phyloP scores from a whole-genome alignment of 2,797 vertebrate genomes.

The Cichlasoma orientale region DNA sequence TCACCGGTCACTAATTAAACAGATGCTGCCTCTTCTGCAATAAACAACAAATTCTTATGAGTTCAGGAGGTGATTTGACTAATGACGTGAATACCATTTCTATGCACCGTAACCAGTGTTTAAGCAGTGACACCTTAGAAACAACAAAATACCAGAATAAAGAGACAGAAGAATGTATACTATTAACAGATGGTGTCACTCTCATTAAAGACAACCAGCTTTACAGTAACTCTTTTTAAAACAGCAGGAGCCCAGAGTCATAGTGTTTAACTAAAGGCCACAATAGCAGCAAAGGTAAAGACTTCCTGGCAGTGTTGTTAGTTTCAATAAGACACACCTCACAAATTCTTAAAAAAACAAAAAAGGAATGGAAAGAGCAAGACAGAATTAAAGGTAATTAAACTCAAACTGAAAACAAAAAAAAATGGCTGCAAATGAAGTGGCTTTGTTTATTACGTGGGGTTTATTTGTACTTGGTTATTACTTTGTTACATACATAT shows the following conservation, averaged over 20 bases:
- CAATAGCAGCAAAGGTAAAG: slow-evolving; percentile 27
- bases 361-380: slow-evolving; percentile 43
- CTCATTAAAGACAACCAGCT: slow-evolving; percentile 48
- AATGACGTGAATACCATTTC: background rate
- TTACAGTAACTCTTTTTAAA: slow-evolving; percentile 27
- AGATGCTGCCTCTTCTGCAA: background rate
- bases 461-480: background rate
- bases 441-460: slow-evolving; percentile 45
- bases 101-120: background rate
- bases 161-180: slow-evolving; percentile 12
- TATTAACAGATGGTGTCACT: slow-evolving; percentile 30
- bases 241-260: slow-evolving; percentile 28
- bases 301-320: slow-evolving; percentile 19
- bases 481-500: background rate
- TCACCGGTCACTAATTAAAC: background rate
- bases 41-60: background rate
- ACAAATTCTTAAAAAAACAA: slow-evolving; percentile 20
- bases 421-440: slow-evolving; percentile 55
- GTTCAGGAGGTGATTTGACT: background rate
- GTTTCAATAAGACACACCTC: slow-evolving; percentile 26
- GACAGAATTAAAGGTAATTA: slow-evolving; percentile 52
- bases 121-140: background rate
- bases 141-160: slow-evolving; percentile 23
- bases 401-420: slow-evolving; percentile 48
- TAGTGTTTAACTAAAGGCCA: slow-evolving; percentile 22